Conservation (phyloP, 2,797 vertebrate genomes). For the Heterohyrax brucei region DNA sequence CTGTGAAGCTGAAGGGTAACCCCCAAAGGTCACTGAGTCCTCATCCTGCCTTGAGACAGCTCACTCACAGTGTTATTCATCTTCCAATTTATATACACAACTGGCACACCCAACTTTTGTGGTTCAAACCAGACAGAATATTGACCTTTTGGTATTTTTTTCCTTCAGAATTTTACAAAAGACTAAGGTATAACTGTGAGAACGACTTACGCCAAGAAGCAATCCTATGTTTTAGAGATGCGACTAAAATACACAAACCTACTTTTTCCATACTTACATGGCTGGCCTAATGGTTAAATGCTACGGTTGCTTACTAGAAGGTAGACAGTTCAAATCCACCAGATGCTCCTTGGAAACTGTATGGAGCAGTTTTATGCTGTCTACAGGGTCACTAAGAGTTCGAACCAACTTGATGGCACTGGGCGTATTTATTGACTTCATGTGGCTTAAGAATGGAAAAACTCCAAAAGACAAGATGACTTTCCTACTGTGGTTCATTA, state of each 20-base stretch:
- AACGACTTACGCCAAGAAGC: constrained; percentile 8
- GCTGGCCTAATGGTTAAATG: no score
- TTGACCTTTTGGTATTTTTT: neutral
- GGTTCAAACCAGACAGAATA: neutral
- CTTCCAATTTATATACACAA: neutral
- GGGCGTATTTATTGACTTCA: no score
- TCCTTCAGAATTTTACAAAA: constrained; percentile 33
- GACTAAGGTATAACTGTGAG: constrained; percentile 40
- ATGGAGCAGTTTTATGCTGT: no score
- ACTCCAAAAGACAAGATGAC: neutral
- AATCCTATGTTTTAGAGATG: neutral
- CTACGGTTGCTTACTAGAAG: no score
- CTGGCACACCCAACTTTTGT: neutral
- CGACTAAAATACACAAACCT: constrained; percentile 24
- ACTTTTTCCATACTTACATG: neutral
- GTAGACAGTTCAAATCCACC: no score
- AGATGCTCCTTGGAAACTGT: no score
- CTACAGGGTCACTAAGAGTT: no score
- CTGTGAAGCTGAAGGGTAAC: neutral
- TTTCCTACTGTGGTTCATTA: neutral
- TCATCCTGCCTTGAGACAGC: neutral
- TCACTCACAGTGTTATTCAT: neutral
- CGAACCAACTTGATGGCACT: no score
- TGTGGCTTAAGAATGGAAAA: neutral
- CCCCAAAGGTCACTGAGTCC: fast-evolving